These are phyloP conservation scores for Sarcophaga caerulescens DNA, from an alignment of 2,888 invertebrate genomes.

Conservation along the genomic window DNA sequence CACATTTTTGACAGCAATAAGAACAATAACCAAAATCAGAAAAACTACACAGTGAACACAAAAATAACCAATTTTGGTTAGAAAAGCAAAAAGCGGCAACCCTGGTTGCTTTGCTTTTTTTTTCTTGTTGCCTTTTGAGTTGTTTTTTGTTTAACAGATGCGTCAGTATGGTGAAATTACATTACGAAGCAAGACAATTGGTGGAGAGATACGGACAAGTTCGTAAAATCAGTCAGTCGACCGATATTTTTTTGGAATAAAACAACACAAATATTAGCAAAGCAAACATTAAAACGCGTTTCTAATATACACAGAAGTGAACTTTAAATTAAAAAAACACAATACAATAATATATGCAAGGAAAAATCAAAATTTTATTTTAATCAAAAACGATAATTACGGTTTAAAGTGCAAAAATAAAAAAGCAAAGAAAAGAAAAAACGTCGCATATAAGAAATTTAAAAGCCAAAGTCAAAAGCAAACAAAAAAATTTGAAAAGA, in stretches of 20 bases:
- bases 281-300: slow-evolving; percentile 35
- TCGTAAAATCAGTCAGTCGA: slow-evolving; percentile 69
- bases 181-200: slow-evolving; percentile 43
- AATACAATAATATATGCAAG: slow-evolving; percentile 12
- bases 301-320: slow-evolving; percentile 14
- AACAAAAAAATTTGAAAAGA: slow-evolving; percentile 21
- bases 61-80: too few species aligned
- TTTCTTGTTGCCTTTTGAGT: slow-evolving; percentile 18
- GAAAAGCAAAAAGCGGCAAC: too few species aligned
- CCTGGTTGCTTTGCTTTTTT: slow-evolving; percentile 14
- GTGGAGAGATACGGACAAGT: slow-evolving; percentile 45
- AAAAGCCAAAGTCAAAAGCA: slow-evolving; percentile 25
- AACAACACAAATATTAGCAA: slow-evolving; percentile 45
- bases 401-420: slow-evolving; percentile 54
- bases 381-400: slow-evolving; percentile 26
- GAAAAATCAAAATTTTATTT: neutral
- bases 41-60: too few species aligned
- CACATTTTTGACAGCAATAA: too few species aligned
- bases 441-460: neutral
- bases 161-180: slow-evolving; percentile 56
- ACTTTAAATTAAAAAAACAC: neutral
- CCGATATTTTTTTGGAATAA: slow-evolving; percentile 66
- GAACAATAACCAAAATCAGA: too few species aligned
- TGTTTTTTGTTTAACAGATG: slow-evolving; percentile 26
- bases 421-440: slow-evolving; percentile 14